A percentile compares a stretch with the other conserved stretches of the same genome.
Evolutionary conservation across 2,888 invertebrate genomes (phyloP).

Genomic region (Ditula angustiorana): DNA sequence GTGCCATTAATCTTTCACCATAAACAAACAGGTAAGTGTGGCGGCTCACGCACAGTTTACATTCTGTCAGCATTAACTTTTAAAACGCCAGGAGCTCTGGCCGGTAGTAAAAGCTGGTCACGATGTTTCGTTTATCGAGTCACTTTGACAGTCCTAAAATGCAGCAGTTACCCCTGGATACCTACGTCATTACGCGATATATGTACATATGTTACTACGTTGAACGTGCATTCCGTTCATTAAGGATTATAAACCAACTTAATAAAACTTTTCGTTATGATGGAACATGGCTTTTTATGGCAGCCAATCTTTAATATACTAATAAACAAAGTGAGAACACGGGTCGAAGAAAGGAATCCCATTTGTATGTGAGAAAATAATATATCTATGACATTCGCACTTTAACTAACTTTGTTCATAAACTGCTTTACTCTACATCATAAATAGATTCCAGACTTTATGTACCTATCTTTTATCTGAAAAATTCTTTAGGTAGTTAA

Average conservation of each 20-base stretch:
- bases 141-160: background rate
- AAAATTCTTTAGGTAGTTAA: background rate
- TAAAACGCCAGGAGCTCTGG: constrained; percentile 8
- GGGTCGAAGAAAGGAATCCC: too few relatives aligned
- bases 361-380: too few relatives aligned
- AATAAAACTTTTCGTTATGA: too few relatives aligned
- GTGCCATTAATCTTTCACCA: constrained; percentile 11
- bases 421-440: background rate
- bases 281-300: too few relatives aligned
- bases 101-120: constrained; percentile 9
- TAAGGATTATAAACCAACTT: too few relatives aligned
- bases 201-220: background rate
- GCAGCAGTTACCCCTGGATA: background rate
- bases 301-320: too few relatives aligned
- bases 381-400: too few relatives aligned
- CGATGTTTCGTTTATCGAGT: constrained; percentile 6
- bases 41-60: constrained; percentile 19
- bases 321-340: too few relatives aligned
- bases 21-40: constrained; percentile 23
- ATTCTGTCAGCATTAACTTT: constrained; percentile 25
- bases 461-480: too few relatives aligned
- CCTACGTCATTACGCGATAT: background rate
- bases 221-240: too few relatives aligned
- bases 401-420: too few relatives aligned
- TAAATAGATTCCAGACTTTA: background rate